Evolutionary conservation across 2,888 invertebrate genomes (phyloP), one percentile per base, ranked within the genome.

Genomic region (Agonopterix subpropinquella): DNA sequence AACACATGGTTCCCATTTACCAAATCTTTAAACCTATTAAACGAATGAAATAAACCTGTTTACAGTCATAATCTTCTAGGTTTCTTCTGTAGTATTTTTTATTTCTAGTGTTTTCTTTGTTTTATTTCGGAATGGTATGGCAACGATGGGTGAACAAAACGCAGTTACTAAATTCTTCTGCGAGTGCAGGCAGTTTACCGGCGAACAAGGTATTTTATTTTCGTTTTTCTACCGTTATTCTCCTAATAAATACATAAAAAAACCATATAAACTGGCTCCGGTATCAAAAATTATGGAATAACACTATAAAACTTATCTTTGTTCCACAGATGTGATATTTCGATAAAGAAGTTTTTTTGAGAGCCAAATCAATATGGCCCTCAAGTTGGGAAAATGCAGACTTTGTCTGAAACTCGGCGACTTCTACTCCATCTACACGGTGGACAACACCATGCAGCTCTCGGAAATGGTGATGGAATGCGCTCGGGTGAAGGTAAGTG

Each of bases 381-480:
- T 88, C 80, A 87, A 87, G 70, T 77, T 89, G 53, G 89, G 89
- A 70, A 89, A 89, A 81, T 89, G 89, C 72, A 84, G 89, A 71
- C 82, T 89, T 46, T 89, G 89, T 70, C 83, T 89, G 70, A 89
- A 89, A 69, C 80, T 89, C 50, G 89, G 89, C 46, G 89, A 89
- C 59, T 89, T 89, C 61, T 89, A 86, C 62, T 89, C 89, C 55
- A 89, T 89, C 64, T 89, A 88, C 58, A 83, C 89, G 49, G 73
- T 81, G 66, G 89, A 89, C 73, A 88, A 87, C 70, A 74, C 80
- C 37, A 55, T 88, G 39, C 89, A 87, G 59, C 75, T 89, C 11
- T 80, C 89, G 35, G 88, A 88, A 55, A 89, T 89, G 89, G 89
- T 82, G 50, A 89, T 89, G 89, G 89, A 88, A 59, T 89, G 89